Evolutionary conservation across 2,797 vertebrate genomes (phyloP), one percentile per base, ranked within the genome.

Genomic region (Anguilla marmorata): DNA sequence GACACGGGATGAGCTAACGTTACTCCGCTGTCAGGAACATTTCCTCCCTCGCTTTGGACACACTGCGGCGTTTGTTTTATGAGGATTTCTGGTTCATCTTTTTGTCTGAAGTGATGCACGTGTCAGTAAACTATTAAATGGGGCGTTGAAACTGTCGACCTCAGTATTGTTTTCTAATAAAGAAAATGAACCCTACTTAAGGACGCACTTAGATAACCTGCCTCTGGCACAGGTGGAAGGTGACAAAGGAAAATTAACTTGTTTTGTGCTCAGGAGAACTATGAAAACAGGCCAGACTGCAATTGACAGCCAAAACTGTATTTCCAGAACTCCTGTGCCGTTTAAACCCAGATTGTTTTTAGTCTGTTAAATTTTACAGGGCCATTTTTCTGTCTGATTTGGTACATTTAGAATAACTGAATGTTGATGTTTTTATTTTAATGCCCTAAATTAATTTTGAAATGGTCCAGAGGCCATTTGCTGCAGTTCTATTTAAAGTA

Each of bases 1-100:
- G 90, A 92, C 89, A 86, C 56, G 16, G 74, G 72, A 37, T 80
- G 66, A 89, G 21, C 37, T 41, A 41, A 41, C 37, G 37, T 88
- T 86, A 79, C 85, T 58, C 4, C 56, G 24, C 79, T 37, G 85
- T 86, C 72, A 16, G 88, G 85, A 48, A 58, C 85, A 82, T 60
- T 27, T 16, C 4, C 54, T 84, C 48, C 58, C 27, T n/a, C n/a
- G 41, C 52, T 11, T 80, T 86, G 50, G 12, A 5, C 27, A 24
- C n/a, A 33, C 56, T 8, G 41, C 16, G 30, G 3, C 21, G 24
- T 88, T 56, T 37, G 60, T 74, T 63, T 52, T 12, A 30, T 33
- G 4, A 30, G 41, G 66, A 66, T 66, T 21, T 45, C 6, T 66
- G 2, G 14, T n/a, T 24, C 58, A 45, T 16, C 60, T 33, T 24